These are phyloP conservation scores for Polypterus senegalus DNA, from an alignment of 2,113 vertebrate species.

Conservation along the genomic window DNA sequence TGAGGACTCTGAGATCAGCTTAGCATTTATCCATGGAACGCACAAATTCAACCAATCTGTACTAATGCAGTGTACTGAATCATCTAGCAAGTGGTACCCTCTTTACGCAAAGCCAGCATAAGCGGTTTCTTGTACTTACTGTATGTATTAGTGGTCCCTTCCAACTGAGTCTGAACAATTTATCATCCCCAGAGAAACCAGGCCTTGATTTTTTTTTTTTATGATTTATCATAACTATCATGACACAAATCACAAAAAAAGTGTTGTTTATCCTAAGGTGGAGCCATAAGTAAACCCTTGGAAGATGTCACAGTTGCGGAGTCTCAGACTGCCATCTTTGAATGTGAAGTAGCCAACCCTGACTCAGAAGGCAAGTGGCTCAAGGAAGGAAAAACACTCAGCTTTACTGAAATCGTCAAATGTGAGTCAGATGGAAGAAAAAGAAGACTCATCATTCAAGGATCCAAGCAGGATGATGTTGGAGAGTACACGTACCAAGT, in stretches of 20 bases:
- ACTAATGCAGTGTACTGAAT: too few species aligned
- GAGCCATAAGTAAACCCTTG: constrained; percentile 87
- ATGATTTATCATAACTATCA: too few species aligned
- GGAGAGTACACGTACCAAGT: constrained; percentile 92
- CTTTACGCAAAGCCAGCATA: too few species aligned
- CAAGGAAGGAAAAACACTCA: constrained; percentile 64
- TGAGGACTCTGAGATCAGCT: too few species aligned
- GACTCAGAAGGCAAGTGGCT: constrained; percentile 76
- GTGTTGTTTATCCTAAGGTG: constrained; percentile 51
- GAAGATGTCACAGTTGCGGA: constrained; percentile 81
- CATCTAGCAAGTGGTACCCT: too few species aligned
- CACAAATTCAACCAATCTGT: too few species aligned
- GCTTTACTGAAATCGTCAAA: constrained; percentile 58
- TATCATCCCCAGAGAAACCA: not conserved
- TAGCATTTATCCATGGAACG: too few species aligned
- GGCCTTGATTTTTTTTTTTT: not conserved
- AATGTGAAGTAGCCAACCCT: constrained; percentile 88
- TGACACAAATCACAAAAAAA: too few species aligned
- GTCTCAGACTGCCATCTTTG: constrained; percentile 77
- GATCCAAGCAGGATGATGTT: constrained; percentile 71
- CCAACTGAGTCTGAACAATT: not conserved
- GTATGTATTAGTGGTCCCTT: not conserved
- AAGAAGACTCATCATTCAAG: constrained; percentile 66
- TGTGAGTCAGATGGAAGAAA: constrained; percentile 62
- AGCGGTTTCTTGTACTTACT: too few species aligned